Evolutionary conservation across 2,113 vertebrate species (phyloP), one percentile per base, ranked within the genome.

Genomic region (Phrynosoma blainvillii): DNA sequence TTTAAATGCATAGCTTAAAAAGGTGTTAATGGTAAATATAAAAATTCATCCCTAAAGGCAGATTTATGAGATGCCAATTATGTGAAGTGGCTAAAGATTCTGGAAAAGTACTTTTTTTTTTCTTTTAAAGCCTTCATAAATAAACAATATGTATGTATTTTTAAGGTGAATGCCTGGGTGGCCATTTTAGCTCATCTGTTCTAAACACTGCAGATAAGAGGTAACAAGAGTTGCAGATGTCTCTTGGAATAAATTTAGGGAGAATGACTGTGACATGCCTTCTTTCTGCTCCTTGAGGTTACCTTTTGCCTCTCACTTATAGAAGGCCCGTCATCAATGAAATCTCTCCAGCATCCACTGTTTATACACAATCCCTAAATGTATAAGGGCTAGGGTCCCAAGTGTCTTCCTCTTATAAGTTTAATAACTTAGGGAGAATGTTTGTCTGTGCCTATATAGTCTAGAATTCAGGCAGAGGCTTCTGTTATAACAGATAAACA

Each of bases 1-100:
- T 70, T 89, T 92, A 90, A 94, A 94, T 87, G 79, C 54, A 62
- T 86, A 84, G 87, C 77, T 91, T 90, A 92, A 36, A 62, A 14
- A 79, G 86, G 59, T 92, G 47, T 21, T 91, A 88, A 90, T 12
- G 18, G 14, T 47, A 93, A 87, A 92, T 88, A n/a, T 92, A 87
- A 90, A 92, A 92, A 85, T 42, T 23, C 84, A 16, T 56, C 59
- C 78, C 81, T 87, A 82, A 90, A 89, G 92, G 25, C 85, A 91
- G 71, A 89, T 90, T 88, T 93, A 90, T 88, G 71, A 93, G 47
- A 82, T 78, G 25, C 1, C 4, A 90, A 85, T 92, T 89, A 94
- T 79, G n/a, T 87, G 32, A 88, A 92, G 87, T 92, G 73, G 32
- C 80, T 92, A 85, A 89, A 47, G 80, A 86, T 30, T 89, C 68